Evolutionary conservation across 2,113 vertebrate genomes (phyloP).

Genomic region (Sterrhoptilus dennistouni): DNA sequence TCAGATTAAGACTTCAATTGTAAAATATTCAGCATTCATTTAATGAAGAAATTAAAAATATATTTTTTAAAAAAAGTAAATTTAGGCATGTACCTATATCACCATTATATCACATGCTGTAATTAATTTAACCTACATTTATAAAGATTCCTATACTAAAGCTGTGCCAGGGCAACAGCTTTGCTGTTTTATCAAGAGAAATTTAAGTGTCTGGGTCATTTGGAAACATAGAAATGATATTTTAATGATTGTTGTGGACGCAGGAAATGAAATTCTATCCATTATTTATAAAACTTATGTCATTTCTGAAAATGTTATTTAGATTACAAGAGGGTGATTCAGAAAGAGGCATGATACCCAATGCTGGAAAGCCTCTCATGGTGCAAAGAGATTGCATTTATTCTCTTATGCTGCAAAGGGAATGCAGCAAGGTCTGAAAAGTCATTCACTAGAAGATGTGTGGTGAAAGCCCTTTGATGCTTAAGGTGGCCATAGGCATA

Average conservation of each 20-base stretch:
- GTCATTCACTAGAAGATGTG: neutral
- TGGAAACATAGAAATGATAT: neutral
- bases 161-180: neutral
- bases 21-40: neutral
- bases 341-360: neutral
- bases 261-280: neutral
- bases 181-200: neutral
- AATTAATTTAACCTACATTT: neutral
- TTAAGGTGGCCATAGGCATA: neutral
- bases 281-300: rapidly evolving
- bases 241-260: neutral
- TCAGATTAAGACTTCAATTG: neutral
- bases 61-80: neutral
- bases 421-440: neutral
- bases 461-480: neutral
- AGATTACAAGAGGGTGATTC: neutral
- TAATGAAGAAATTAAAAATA: neutral
- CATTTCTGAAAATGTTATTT: neutral
- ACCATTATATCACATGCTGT: neutral
- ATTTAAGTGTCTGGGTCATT: neutral
- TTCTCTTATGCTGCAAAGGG: neutral
- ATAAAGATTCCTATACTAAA: neutral
- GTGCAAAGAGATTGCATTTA: neutral
- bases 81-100: neutral
- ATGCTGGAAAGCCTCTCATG: neutral